Percentiles rank a stretch among this genome's conserved stretches.
phyloP scores from a whole-genome alignment of 1,140 invertebrate species.

The Ladona fulva region DNA sequence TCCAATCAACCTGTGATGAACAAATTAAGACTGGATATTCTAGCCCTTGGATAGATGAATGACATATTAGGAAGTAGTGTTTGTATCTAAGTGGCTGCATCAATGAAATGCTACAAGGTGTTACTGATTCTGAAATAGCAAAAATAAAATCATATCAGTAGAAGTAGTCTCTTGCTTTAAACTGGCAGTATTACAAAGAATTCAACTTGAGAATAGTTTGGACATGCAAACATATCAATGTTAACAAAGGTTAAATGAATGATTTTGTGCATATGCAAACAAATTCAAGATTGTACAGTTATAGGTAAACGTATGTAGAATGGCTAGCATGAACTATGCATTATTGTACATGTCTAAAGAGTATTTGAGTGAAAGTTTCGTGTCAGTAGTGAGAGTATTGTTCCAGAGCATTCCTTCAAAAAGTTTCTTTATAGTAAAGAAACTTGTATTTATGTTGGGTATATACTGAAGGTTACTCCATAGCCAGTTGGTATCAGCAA shows the following conservation, averaged over 20 bases:
- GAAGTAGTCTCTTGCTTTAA: neutral
- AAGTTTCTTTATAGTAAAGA: constrained; percentile 8
- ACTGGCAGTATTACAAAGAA: constrained; percentile 5
- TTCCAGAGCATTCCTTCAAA: neutral
- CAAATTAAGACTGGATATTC: constrained; percentile 1
- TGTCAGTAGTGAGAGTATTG: constrained; percentile 6
- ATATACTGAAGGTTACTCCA: neutral
- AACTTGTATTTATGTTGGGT: constrained; percentile 8
- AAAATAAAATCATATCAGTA: constrained; percentile 9
- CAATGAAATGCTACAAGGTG: neutral
- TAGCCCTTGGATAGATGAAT: neutral
- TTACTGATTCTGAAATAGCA: neutral
- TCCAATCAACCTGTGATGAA: constrained; percentile 9
- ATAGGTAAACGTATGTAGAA: neutral
- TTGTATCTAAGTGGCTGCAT: constrained; percentile 1
- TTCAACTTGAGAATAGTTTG: constrained; percentile 1
- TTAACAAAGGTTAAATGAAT: neutral
- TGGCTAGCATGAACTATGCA: neutral
- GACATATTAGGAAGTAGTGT: constrained; percentile 5
- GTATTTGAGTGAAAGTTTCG: neutral
- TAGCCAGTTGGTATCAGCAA: neutral
- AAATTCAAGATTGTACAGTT: constrained; percentile 3
- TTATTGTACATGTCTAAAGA: neutral
- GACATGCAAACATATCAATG: constrained; percentile 5
- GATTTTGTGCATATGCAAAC: neutral